Evolutionary conservation across 2,113 vertebrate genomes (phyloP).

Genomic region (Grammomys surdaster): DNA sequence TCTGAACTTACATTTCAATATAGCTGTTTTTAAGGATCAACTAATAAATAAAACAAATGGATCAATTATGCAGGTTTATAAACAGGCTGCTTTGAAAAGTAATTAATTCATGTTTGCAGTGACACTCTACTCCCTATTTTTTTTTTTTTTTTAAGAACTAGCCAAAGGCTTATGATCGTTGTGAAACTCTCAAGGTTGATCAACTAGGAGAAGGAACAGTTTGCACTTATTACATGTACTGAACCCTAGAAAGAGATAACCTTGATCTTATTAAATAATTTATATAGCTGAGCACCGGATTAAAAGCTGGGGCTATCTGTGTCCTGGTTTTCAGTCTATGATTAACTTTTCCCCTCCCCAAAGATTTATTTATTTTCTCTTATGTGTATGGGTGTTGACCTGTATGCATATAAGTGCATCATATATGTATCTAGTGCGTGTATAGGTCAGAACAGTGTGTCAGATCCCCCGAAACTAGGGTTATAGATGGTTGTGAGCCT

Average conservation of each 20-base stretch:
- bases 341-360: not conserved
- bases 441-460: not conserved
- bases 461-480: not conserved
- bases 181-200: constrained; percentile 36
- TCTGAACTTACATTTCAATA: constrained; percentile 39
- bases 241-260: not conserved
- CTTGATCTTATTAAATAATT: not conserved
- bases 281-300: not conserved
- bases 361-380: not conserved
- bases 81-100: constrained; percentile 48
- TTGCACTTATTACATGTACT: not conserved
- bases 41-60: constrained; percentile 18
- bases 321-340: not conserved
- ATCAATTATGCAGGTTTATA: constrained; percentile 16
- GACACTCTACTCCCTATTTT: not conserved
- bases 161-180: constrained; percentile 16
- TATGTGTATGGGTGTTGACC: not conserved
- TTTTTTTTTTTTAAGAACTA: constrained; percentile 22
- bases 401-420: not conserved
- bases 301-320: not conserved
- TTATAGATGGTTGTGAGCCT: not conserved
- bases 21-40: constrained; percentile 32
- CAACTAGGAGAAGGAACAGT: not conserved
- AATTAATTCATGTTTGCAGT: not conserved
- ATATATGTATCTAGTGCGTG: not conserved